Conservation (phyloP, 2,797 vertebrate species). For the Pangasius mekongensis region DNA sequence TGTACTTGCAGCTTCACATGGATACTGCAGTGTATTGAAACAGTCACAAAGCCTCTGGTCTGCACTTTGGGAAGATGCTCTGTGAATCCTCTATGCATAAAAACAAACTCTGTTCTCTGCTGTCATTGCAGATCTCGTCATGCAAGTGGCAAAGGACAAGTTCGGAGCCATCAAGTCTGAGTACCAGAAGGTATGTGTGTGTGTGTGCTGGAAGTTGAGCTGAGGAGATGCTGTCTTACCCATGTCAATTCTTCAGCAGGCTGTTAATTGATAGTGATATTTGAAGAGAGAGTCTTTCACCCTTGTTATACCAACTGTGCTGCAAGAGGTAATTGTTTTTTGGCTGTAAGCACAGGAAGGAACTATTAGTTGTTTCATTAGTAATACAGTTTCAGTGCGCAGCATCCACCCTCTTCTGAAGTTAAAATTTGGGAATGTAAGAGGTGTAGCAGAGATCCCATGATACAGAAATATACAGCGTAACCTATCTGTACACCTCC, state of each 20-base stretch:
- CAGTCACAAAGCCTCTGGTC: neutral
- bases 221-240: constrained; percentile 10
- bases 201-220: constrained; percentile 32
- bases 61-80: neutral
- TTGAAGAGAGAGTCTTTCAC: constrained; percentile 32
- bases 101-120: constrained; percentile 33
- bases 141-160: constrained; percentile 76
- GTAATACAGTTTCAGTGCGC: neutral
- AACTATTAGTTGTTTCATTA: neutral
- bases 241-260: constrained; percentile 39
- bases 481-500: neutral
- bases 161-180: constrained; percentile 75
- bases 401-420: constrained; percentile 19
- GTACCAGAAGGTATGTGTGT: constrained; percentile 77
- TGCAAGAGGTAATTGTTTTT: constrained; percentile 55
- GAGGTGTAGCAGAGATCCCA: neutral
- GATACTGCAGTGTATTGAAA: constrained; percentile 4
- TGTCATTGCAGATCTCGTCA: constrained; percentile 76
- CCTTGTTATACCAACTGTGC: constrained; percentile 29
- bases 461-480: neutral
- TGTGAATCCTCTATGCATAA: constrained; percentile 22
- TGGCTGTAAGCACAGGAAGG: constrained; percentile 46
- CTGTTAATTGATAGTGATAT: constrained; percentile 52
- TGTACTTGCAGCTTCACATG: neutral
- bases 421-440: neutral